Percentiles rank a stretch among this genome's conserved stretches.
Conservation (phyloP, 2,113 vertebrate genomes). For the Turnix velox region DNA sequence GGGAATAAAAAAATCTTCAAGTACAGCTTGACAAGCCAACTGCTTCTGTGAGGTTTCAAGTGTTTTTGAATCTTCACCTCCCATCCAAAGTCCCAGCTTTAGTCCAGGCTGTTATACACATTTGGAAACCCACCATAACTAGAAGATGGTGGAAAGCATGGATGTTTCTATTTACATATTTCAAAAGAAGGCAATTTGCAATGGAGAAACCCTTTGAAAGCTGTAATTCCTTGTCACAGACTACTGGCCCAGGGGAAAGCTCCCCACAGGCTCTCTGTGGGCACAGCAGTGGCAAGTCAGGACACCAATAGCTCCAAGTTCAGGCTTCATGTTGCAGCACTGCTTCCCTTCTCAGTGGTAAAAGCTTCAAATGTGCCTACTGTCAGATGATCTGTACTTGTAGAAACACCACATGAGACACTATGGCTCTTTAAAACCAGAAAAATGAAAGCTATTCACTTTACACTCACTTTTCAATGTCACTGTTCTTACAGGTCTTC, state of each 20-base stretch:
- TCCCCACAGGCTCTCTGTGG: background rate
- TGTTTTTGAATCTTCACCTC: background rate
- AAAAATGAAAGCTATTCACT: background rate
- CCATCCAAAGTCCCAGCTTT: background rate
- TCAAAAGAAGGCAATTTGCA: background rate
- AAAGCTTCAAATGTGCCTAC: background rate
- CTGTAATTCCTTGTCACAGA: background rate
- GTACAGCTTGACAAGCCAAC: background rate
- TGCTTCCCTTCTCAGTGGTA: background rate
- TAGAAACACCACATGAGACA: background rate
- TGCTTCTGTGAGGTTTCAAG: background rate
- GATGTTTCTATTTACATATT: background rate
- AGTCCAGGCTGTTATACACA: background rate
- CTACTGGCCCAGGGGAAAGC: background rate
- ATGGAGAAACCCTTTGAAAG: background rate
- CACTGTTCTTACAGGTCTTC: slow-evolving; percentile 99
- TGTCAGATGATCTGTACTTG: background rate
- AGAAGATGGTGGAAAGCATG: background rate
- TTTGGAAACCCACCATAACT: background rate
- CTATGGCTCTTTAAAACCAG: background rate
- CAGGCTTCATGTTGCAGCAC: background rate
- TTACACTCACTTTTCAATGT: slow-evolving; percentile 94
- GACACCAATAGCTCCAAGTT: background rate
- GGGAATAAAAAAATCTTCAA: background rate
- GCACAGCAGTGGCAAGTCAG: background rate